Base-by-base conservation (phyloP, 1,140 invertebrate species). In the Antheraea pernyi region DNA sequence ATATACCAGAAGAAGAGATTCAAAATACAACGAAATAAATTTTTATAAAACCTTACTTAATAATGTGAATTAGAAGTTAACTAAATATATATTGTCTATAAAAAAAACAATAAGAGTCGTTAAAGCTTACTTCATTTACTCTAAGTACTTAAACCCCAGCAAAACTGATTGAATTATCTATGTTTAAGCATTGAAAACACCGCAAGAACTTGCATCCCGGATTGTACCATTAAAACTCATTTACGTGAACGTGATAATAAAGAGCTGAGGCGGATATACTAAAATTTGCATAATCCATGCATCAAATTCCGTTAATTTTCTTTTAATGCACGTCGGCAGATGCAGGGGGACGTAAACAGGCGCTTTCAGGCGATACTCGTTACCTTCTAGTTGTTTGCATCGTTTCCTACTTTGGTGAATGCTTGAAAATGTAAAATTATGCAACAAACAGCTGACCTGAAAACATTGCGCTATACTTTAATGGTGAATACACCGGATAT, bases 261-360 rank as follows among this genome's bases (percentile, higher is more conserved):
- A 82, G 79, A 79, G 78, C 74, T 67, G 67, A 64, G 76, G 42
- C 75, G 86, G 83, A 88, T 88, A 83, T 85, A 80, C 81, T 72
- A 79, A 68, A 71, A 82, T 88, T 90, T 87, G 84, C 86, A 89
- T 88, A 86, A 89, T 86, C 84, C 79, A 74, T 90, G 84, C 88
- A 90, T 86, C 86, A 85, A 85, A 84, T 82, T 90, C 81, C 81
- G 84, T 88, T 90, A 88, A 90, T 90, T 88, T 88, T 88, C 84
- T 88, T 90, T 87, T 90, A 85, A 90, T 84, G 79, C 79, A 63
- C 66, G 69, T 65, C 75, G 69, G 65, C 71, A 68, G 66, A 71
- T 70, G 74, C 67, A 73, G 39, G 62, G 22, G 18, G 64, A 68
- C 62, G 75, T 68, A 80, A 72, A 73, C 79, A 77, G 71, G 63